Base-by-base conservation (phyloP, 2,113 vertebrate genomes). In the Petrocephalus microphthalmus region DNA sequence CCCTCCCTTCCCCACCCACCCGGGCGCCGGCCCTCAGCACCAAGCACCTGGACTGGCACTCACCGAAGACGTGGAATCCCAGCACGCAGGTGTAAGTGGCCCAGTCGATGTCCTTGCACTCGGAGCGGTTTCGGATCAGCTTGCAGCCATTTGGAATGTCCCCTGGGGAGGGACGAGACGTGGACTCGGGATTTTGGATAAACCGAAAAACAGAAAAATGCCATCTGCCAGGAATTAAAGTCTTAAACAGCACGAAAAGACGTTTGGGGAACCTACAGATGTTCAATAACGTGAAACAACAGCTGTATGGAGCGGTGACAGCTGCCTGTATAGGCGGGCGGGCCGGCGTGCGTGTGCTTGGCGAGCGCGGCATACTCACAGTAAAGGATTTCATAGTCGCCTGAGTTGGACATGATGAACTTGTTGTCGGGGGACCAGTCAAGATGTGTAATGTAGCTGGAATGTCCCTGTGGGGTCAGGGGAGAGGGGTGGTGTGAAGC, bases 401-500 rank as follows among this genome's bases (percentile, higher is more conserved):
- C 98, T 33, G 98, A 99, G 96, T 99, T 99, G 94, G 98, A 99
- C 98, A 99, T 99, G 94, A 99, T 99, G 90, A 96, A 96, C 91
- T 96, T 97, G 94, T 99, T 99, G 94, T 99, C 97, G 13, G 98
- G 98, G 91, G 98, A 99, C 98, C 98, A 99, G 94, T 99, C 98
- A 92, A 99, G 96, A 93, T 99, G 98, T 88, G 98, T 99, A 94
- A 99, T 99, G 93, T 99, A 99, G 95, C 98, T 99, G 95, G 98
- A 99, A 97, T 99, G 98, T 94, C 98, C 98, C 98, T 99, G 95
- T 85, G 86, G 91, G 93, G 90, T 71, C 19, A 53, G 90, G 84
- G 88, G 84, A 67, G 85, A 88, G 86, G 17, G 1, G 52, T 1
- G 45, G 25, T n/a, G 17, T n/a, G 29, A 17, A 22, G 53, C 1